Base-by-base conservation (phyloP, 1,140 invertebrate genomes). In the Pollicipes pollicipes region DNA sequence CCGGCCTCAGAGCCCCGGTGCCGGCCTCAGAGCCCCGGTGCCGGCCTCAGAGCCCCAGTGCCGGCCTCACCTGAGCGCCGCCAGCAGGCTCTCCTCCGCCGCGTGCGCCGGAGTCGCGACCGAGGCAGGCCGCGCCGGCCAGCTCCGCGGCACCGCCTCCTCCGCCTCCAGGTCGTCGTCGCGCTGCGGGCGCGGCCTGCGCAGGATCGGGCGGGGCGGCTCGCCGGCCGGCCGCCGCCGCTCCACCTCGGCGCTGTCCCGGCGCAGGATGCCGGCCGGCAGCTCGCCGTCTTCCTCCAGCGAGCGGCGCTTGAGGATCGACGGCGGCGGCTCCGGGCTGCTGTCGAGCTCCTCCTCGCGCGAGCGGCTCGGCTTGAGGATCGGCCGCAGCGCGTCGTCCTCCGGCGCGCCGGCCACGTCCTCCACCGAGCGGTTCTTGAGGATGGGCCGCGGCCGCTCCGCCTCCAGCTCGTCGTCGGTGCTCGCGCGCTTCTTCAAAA, bases 401-500 rank as follows among this genome's bases (percentile, higher is more conserved):
- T 37, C 70, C 30, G 73, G 72, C 29, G 70, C 70, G 31, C 72
- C 73, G 28, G 30, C 68, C 35, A 74, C 68, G 37, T 75, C 81
- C 31, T 82, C 83, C 64, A 83, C 81, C 70, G 83, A 82, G 0
- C 86, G 84, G 29, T 83, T 84, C 78, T 93, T 93, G 0, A 93
- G 79, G 72, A 93, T 93, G 24, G 91, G 89, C 76, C 86, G 88
- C 71, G 86, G 88, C 0, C 84, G 84, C 30, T 88, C 87, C 30
- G 24, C n/a, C 26, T 74, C 73, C 72, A 85, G 82, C 75, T 91
- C 88, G 70, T 91, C 90, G 10, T 93, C 90, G 0, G 85, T 85
- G 69, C 86, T 89, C 0, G 87, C 87, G 77, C 90, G 91, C 77
- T 92, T 92, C 76, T 93, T 92, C 16, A 93, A 76, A 76, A 91